These are phyloP conservation scores for Pemphredon lugubris DNA, from an alignment of 2,888 invertebrate genomes.

Conservation along the genomic window DNA sequence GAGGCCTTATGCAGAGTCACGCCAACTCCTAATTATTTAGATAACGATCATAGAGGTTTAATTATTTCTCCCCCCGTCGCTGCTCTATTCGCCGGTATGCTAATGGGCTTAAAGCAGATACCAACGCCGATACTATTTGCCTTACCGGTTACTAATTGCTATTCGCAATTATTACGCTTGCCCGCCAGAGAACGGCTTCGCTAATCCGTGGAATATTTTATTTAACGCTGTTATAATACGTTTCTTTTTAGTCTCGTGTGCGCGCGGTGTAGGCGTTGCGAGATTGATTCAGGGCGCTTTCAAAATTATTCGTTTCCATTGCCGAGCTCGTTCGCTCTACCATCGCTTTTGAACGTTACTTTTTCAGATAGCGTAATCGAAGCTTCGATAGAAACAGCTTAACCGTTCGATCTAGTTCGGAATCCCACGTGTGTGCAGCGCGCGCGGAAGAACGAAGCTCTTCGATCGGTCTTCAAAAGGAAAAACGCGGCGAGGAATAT, in stretches of 20 bases:
- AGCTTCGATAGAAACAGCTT: no score
- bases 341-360: no score
- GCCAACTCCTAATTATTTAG: slow-evolving; percentile 75
- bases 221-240: not conserved
- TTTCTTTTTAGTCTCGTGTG: not conserved
- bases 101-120: slow-evolving; percentile 53
- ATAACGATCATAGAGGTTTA: slow-evolving; percentile 60
- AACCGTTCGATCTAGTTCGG: no score
- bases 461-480: no score
- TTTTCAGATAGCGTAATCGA: no score
- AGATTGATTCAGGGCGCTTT: no score
- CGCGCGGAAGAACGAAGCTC: no score
- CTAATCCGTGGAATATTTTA: slow-evolving; percentile 34
- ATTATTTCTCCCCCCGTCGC: slow-evolving; percentile 67
- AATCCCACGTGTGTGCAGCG: no score
- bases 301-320: no score
- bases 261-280: no score
- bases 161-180: slow-evolving; percentile 36
- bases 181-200: slow-evolving; percentile 25
- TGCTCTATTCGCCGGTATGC: slow-evolving; percentile 63
- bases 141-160: slow-evolving; percentile 54
- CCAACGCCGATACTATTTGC: slow-evolving; percentile 55
- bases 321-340: not conserved
- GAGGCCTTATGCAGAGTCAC: slow-evolving; percentile 72
- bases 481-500: slow-evolving; percentile 59